Evolutionary conservation across 1,140 invertebrate species (phyloP).

Genomic region (Sycophaga agraensis): DNA sequence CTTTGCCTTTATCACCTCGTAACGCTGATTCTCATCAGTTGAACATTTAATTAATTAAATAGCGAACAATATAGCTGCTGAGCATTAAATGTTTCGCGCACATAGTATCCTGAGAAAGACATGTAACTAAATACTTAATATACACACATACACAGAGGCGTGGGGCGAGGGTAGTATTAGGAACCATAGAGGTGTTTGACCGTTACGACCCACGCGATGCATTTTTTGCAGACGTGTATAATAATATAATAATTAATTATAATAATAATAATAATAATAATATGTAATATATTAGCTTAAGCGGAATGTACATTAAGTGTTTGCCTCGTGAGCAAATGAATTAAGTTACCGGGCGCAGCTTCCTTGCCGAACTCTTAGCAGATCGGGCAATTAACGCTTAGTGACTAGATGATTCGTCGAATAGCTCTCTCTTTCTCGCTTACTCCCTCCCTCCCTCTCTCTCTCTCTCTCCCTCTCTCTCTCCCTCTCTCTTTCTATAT

Average conservation of each 20-base stretch:
- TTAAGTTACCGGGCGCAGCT: conserved; percentile 41
- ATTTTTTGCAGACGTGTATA: conserved; percentile 1
- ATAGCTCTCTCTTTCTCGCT: conserved; percentile 29
- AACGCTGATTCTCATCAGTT: conserved; percentile 2
- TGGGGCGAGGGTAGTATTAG: neutral
- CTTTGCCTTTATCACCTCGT: neutral
- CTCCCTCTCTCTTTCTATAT: neutral
- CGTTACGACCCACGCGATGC: neutral
- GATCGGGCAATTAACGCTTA: conserved; percentile 43
- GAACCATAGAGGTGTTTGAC: neutral
- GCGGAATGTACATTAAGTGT: conserved; percentile 36
- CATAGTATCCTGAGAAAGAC: conserved; percentile 24
- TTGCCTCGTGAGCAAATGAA: conserved; percentile 35
- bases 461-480: too few species aligned
- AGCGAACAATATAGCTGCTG: conserved; percentile 19
- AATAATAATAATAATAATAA: conserved; percentile 24
- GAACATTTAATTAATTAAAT: conserved; percentile 23
- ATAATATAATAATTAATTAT: conserved; percentile 23
- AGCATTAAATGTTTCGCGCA: conserved; percentile 21
- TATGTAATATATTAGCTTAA: conserved; percentile 32
- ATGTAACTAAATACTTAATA: conserved; percentile 22
- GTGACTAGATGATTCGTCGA: conserved; percentile 48
- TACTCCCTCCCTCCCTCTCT: neutral
- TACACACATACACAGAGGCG: conserved; percentile 10
- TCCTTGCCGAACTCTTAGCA: conserved; percentile 36